phyloP scores from a whole-genome alignment of 1,140 invertebrate genomes.

The Arion vulgaris region DNA sequence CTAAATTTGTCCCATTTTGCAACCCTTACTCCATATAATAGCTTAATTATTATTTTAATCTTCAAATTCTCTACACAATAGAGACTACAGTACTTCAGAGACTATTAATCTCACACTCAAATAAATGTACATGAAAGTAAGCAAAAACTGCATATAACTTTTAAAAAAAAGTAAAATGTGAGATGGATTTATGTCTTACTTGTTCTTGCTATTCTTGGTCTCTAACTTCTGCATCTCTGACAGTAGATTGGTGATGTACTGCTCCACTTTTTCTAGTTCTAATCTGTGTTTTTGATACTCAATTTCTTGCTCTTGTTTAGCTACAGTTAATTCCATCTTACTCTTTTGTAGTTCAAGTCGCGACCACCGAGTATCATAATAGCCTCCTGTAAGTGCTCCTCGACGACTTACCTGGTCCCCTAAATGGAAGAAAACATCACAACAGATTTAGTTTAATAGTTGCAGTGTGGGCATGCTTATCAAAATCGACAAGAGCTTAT shows the following conservation, averaged over 20 bases:
- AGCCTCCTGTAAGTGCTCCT: conserved; percentile 97
- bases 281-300: conserved; percentile 85
- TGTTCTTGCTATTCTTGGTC: conserved; percentile 96
- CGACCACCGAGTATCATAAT: conserved; percentile 95
- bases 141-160: no score
- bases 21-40: no score
- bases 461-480: no score
- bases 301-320: conserved; percentile 84
- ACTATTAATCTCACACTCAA: no score
- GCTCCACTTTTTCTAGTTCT: conserved; percentile 86
- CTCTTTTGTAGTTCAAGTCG: conserved; percentile 97
- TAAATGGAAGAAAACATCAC: conserved; percentile 40
- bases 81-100: no score
- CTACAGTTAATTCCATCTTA: conserved; percentile 82
- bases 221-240: conserved; percentile 98
- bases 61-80: no score
- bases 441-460: background rate
- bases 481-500: no score
- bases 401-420: conserved; percentile 87
- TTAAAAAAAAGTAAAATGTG: no score
- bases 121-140: no score
- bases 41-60: no score
- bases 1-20: no score
- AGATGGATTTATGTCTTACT: conserved; percentile 75
- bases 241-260: conserved; percentile 91